Evolutionary conservation across 2,888 invertebrate genomes (phyloP).

Genomic region (Odiellus spinosus): DNA sequence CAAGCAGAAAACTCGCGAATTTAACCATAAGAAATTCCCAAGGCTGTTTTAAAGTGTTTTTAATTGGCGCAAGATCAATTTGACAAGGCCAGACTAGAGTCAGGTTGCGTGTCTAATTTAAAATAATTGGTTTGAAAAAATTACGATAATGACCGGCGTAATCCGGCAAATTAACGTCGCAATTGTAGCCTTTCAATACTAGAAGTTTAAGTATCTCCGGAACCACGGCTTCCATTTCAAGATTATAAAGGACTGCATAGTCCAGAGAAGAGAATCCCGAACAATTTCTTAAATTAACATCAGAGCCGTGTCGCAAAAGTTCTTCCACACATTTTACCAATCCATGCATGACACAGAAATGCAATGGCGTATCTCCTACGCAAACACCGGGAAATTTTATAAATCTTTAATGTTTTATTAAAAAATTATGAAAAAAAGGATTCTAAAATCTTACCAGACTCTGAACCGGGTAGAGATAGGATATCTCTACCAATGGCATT

Average conservation of each 20-base stretch:
- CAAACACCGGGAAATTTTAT: too few species aligned
- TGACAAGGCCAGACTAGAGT: too few species aligned
- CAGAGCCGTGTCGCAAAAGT: constrained; percentile 26
- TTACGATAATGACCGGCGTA: constrained; percentile 6
- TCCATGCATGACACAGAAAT: constrained; percentile 27
- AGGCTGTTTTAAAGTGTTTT: too few species aligned
- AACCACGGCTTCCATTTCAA: constrained; percentile 22
- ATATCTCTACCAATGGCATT: constrained; percentile 29
- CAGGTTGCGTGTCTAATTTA: too few species aligned
- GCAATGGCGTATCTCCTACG: constrained; percentile 27
- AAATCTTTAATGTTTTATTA: too few species aligned
- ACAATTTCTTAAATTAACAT: constrained; percentile 26
- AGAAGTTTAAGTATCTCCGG: constrained; percentile 24
- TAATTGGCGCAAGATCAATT: too few species aligned
- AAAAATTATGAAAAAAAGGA: too few species aligned
- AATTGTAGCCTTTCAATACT: constrained; percentile 25
- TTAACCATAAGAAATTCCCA: not conserved
- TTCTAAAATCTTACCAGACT: constrained; percentile 20
- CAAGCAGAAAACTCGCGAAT: not conserved
- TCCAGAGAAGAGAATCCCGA: constrained; percentile 25
- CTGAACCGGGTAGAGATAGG: constrained; percentile 26
- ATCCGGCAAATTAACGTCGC: constrained; percentile 25
- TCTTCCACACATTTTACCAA: constrained; percentile 24
- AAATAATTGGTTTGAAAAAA: not conserved
- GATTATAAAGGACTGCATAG: constrained; percentile 22